phyloP scores from a whole-genome alignment of 2,113 vertebrate genomes.

The Vulpes ferrilata region DNA sequence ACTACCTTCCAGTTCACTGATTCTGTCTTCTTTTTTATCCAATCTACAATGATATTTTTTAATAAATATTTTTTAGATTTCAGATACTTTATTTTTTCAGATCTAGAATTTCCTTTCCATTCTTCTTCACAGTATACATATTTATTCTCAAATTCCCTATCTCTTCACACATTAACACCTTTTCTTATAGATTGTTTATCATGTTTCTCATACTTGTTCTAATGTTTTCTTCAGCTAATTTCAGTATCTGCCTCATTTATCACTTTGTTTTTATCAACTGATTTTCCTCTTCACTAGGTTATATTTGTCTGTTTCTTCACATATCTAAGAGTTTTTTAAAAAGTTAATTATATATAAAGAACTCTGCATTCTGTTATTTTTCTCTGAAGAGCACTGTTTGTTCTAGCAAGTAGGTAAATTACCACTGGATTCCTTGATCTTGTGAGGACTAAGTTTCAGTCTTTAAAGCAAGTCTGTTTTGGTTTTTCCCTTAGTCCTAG shows the following conservation, averaged over 20 bases:
- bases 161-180: constrained; percentile 30
- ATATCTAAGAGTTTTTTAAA: not conserved
- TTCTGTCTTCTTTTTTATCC: not conserved
- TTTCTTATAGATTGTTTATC: constrained; percentile 16
- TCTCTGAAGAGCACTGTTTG: not conserved
- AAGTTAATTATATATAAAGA: not conserved
- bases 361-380: constrained; percentile 12
- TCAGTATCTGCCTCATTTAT: constrained; percentile 18
- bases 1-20: not conserved
- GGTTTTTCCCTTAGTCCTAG: not conserved
- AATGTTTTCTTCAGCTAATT: constrained; percentile 17
- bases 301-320: constrained; percentile 11
- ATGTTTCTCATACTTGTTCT: constrained; percentile 30
- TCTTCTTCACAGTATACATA: constrained; percentile 6
- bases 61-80: not conserved
- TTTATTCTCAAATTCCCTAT: constrained; percentile 21
- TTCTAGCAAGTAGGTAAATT: not conserved
- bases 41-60: constrained; percentile 14
- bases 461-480: not conserved
- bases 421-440: not conserved
- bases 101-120: constrained; percentile 44
- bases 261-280: constrained; percentile 23
- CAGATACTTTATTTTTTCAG: not conserved
- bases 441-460: not conserved
- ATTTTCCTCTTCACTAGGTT: constrained; percentile 19